phyloP scores from a whole-genome alignment of 2,888 invertebrate species.

The Erebia aethiops region DNA sequence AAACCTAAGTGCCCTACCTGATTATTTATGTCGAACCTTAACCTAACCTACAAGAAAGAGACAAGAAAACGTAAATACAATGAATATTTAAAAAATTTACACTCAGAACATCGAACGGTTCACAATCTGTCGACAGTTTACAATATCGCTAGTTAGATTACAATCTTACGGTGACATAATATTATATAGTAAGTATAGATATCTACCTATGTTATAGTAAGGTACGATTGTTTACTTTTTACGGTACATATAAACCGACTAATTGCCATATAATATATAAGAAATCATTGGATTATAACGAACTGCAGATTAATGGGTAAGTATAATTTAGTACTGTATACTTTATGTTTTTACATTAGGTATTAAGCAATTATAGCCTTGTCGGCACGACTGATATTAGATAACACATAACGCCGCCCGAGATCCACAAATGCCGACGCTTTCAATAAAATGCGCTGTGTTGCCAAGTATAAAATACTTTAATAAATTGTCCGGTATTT shows the following conservation, averaged over 20 bases:
- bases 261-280: background rate
- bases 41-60: no score
- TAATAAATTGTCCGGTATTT: no score
- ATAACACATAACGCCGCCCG: constrained; percentile 29
- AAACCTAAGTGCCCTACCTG: no score
- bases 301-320: constrained; percentile 14
- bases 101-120: no score
- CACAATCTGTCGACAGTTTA: no score
- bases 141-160: no score
- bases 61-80: no score
- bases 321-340: constrained; percentile 11
- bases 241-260: background rate
- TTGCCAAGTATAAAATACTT: background rate
- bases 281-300: constrained; percentile 17
- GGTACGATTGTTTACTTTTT: background rate
- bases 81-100: no score
- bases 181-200: no score
- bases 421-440: constrained; percentile 27
- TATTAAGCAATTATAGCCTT: constrained; percentile 15
- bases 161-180: no score
- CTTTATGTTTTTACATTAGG: constrained; percentile 7
- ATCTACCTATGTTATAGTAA: no score
- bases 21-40: no score
- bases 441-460: constrained; percentile 13
- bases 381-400: constrained; percentile 41